These are phyloP conservation scores for Laspeyria flexula DNA, from an alignment of 2,888 invertebrate genomes.

Conservation along the genomic window DNA sequence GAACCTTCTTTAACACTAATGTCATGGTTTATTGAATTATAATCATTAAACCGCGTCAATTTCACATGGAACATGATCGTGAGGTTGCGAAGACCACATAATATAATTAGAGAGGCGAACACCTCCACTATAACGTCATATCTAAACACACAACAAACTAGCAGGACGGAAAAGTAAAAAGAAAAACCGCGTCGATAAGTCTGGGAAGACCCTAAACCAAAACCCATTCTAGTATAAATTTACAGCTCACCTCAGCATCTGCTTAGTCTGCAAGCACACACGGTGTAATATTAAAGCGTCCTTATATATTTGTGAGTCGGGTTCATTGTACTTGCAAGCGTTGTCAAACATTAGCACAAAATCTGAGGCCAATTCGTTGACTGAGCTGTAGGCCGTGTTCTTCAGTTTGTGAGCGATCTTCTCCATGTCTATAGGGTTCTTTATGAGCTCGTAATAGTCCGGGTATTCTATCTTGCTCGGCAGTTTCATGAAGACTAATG, in stretches of 20 bases:
- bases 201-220: no score
- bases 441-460: conserved; percentile 98
- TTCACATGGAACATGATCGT: no score
- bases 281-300: conserved; percentile 97
- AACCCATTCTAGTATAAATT: no score
- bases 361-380: conserved; percentile 96
- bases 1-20: no score
- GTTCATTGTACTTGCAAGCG: conserved; percentile 98
- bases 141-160: no score
- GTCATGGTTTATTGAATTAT: no score
- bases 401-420: conserved; percentile 95
- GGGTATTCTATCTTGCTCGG: conserved; percentile 98
- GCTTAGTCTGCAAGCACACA: conserved; percentile 96
- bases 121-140: no score
- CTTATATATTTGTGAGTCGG: conserved; percentile 98
- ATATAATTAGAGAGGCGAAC: no score
- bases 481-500: conserved; percentile 96
- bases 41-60: no score
- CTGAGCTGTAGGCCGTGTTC: conserved; percentile 90
- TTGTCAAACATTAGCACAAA: conserved; percentile 98
- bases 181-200: no score
- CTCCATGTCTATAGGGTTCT: conserved; percentile 98
- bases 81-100: no score
- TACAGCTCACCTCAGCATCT: conserved; percentile 89
- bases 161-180: no score